Base-by-base conservation (phyloP, 35 echinoderm and acorn worm genomes). In the Amphiura filiformis region DNA sequence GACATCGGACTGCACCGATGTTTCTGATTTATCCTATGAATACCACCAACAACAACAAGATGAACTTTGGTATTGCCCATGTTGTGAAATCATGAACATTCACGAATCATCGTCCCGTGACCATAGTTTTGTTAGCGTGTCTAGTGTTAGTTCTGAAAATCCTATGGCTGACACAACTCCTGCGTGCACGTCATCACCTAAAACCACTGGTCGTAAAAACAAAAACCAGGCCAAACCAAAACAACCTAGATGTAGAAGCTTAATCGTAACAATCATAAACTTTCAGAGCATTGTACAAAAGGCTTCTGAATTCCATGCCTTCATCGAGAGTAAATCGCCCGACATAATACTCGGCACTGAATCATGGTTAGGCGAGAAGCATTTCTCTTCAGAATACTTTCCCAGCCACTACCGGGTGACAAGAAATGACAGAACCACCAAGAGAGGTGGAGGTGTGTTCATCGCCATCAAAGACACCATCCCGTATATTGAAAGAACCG, bases 321-420 rank as follows among this genome's bases (percentile, higher is more conserved):
- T 84, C 39, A 65, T 84, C 36, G 82, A 57, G 0, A 65, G 34
- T 57, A 84, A 65, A 64, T 84, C 47, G 9, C 82, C 39, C 11
- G 57, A 84, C 32, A 84, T 84, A 56, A 64, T 84, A 3, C 82
- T 84, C 64, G 82, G 82, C 20, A 31, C 82, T 31, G 82, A 84
- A 84, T 84, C 82, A 38, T 84, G 57, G 82, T 28, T 84, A 70
- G 28, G 64, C 23, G 82, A 65, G 64, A 17, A 65, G 9, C 26
- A 42, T 65, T 31, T 12, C 22, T 64, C 82, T 20, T 57, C 82
- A 1, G 82, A 84, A 65, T 65, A 65, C 17, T 84, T 84, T 32
- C 57, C 82, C 12, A 84, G 34, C 52, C 82, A 83, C 13, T 83
- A 49, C 31, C 38, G 34, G 36, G 82, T 84, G 52, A 84, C 80